phyloP scores from a whole-genome alignment of 2,113 vertebrate species.

The Chroicocephalus ridibundus region DNA sequence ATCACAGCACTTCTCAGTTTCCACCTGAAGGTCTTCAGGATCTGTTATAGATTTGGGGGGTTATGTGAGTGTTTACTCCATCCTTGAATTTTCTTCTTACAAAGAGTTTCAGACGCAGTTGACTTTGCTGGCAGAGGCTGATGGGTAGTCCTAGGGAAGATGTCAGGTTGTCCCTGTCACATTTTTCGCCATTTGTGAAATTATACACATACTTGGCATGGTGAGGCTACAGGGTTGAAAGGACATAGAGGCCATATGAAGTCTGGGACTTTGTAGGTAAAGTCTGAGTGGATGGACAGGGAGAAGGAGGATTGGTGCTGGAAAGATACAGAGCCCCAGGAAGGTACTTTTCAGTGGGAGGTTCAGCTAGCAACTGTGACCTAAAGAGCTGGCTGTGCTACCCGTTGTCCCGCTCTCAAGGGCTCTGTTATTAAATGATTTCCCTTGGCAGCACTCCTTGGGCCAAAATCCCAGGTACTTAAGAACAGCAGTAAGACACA shows the following conservation, averaged over 20 bases:
- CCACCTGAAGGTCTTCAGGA: not conserved
- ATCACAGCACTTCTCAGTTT: not conserved
- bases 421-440: not conserved
- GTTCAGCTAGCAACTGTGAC: not conserved
- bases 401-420: rapidly evolving
- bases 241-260: not conserved
- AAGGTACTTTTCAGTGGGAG: not conserved
- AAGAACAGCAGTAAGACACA: not conserved
- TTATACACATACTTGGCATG: not conserved
- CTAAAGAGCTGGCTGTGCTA: not conserved
- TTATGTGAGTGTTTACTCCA: not conserved
- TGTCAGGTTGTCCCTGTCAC: not conserved
- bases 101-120: not conserved
- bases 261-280: not conserved
- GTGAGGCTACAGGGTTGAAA: not conserved
- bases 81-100: not conserved
- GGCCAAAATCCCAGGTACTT: not conserved
- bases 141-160: not conserved
- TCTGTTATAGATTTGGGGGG: not conserved
- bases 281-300: not conserved
- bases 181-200: not conserved
- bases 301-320: not conserved
- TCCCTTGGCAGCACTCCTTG: not conserved
- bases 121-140: not conserved
- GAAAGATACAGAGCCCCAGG: not conserved